phyloP scores from a whole-genome alignment of 1,140 invertebrate genomes.

The Drosophila chauvacae region DNA sequence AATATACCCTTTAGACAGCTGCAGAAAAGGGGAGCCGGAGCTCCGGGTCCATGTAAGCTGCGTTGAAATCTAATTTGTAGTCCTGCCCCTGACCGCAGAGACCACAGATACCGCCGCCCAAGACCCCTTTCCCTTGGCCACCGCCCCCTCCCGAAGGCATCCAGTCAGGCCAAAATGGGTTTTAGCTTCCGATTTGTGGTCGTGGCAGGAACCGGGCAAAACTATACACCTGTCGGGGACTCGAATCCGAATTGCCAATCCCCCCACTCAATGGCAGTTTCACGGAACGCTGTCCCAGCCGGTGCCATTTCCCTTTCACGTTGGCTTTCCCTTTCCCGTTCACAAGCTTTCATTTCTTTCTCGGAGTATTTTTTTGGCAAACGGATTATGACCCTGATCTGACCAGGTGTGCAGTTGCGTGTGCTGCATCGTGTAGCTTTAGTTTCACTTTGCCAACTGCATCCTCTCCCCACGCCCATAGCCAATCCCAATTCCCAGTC shows the following conservation, averaged over 20 bases:
- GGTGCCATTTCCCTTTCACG: not conserved
- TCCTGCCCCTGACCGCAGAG: constrained; percentile 40
- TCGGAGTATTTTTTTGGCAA: constrained; percentile 50
- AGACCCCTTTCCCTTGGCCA: not conserved
- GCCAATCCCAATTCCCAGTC: not conserved
- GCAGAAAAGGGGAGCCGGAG: not conserved
- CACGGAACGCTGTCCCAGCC: constrained; percentile 37
- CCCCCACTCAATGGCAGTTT: constrained; percentile 35
- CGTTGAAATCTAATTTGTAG: constrained; percentile 79
- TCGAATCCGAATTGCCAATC: constrained; percentile 21
- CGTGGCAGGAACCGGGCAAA: constrained; percentile 32
- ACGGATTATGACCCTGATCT: constrained; percentile 80
- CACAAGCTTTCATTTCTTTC: constrained; percentile 22
- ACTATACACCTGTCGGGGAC: constrained; percentile 49
- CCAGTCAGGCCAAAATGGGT: constrained; percentile 67
- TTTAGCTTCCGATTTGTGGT: constrained; percentile 75
- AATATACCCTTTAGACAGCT: constrained; percentile 1
- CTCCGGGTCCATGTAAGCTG: constrained; percentile 58
- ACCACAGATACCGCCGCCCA: constrained; percentile 4
- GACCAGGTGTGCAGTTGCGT: constrained; percentile 58
- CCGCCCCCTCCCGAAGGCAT: constrained; percentile 17
- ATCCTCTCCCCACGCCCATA: constrained; percentile 31
- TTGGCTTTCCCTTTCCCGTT: constrained; percentile 6
- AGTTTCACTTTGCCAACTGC: constrained; percentile 77
- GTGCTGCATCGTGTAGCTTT: constrained; percentile 52